Evolutionary conservation across 35 echinoderm and acorn worm genomes (phyloP).

Genomic region (Ophiothrix spiculata): DNA sequence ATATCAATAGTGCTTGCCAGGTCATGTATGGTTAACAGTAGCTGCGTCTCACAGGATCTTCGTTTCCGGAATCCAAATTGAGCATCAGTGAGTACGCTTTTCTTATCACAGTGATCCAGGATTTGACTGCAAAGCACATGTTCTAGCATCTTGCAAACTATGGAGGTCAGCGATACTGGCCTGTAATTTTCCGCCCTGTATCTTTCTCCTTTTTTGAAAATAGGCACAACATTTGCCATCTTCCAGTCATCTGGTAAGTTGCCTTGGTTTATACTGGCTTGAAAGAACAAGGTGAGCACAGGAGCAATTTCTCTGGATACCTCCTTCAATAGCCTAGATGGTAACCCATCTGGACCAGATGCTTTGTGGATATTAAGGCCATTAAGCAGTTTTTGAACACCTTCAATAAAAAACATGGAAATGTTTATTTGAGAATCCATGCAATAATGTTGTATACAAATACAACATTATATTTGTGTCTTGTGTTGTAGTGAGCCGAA

Average conservation of each 20-base stretch:
- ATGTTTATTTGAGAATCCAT: no score
- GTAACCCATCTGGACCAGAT: constrained; percentile 6
- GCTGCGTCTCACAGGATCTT: constrained; percentile 45
- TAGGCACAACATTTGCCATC: constrained; percentile 21
- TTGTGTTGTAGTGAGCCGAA: no score
- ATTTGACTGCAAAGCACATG: constrained; percentile 44
- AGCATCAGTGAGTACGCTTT: constrained; percentile 37
- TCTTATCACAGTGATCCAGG: constrained; percentile 28
- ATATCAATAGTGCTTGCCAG: constrained; percentile 17
- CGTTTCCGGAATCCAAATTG: constrained; percentile 45
- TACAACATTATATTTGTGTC: no score
- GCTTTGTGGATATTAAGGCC: constrained; percentile 23
- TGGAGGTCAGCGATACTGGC: constrained; percentile 55
- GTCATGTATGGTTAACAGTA: constrained; percentile 27
- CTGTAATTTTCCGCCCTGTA: constrained; percentile 53
- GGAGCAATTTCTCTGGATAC: constrained; percentile 24
- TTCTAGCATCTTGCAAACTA: constrained; percentile 51
- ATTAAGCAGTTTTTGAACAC: constrained; percentile 23
- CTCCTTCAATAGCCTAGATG: constrained; percentile 27
- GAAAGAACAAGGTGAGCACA: constrained; percentile 42
- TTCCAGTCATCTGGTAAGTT: constrained; percentile 51
- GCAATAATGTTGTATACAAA: no score
- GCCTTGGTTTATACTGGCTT: constrained; percentile 21
- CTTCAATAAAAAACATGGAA: no score
- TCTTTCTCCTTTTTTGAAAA: constrained; percentile 56